Percentiles rank a stretch among this genome's conserved stretches.
Conservation (phyloP, 2,797 vertebrate genomes). For the Orientallactaga sibirica region DNA sequence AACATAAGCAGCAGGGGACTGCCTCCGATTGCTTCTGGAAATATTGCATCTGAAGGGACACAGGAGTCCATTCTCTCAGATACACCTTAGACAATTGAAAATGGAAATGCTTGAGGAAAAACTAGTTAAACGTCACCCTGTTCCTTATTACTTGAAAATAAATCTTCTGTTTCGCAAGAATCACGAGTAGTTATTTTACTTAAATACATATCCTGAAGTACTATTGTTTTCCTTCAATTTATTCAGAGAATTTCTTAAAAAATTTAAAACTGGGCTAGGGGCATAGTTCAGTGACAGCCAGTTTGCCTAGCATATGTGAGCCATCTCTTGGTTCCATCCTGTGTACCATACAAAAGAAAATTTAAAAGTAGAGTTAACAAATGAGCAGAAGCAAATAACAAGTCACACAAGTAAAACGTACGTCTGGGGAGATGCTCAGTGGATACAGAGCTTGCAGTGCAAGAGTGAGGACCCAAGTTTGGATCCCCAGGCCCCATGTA, state of each 20-base stretch:
- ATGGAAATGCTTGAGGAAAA: constrained; percentile 62
- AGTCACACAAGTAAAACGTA: neutral
- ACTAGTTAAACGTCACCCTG: neutral
- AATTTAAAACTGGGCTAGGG: neutral
- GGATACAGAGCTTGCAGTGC: no score
- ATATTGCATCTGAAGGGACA: constrained; percentile 87
- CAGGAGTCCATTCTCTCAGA: constrained; percentile 51
- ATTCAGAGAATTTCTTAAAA: neutral
- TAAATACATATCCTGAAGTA: neutral
- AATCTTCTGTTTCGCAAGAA: constrained; percentile 87
- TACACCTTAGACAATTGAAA: constrained; percentile 49
- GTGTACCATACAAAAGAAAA: no score
- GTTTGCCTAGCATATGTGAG: neutral
- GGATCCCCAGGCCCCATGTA: no score
- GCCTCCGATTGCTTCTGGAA: constrained; percentile 91
- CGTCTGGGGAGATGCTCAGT: no score
- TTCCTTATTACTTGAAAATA: constrained; percentile 82
- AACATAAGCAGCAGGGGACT: constrained; percentile 85
- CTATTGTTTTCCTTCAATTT: neutral
- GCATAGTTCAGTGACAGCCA: neutral
- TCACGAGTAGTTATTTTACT: constrained; percentile 22
- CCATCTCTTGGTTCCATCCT: neutral
- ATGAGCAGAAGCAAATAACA: constrained; percentile 17
- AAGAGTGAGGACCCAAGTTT: no score
- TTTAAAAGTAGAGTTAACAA: neutral